Percentiles rank a stretch among this genome's conserved stretches.
phyloP scores from a whole-genome alignment of 2,888 invertebrate species.

The Diarsia mendica region DNA sequence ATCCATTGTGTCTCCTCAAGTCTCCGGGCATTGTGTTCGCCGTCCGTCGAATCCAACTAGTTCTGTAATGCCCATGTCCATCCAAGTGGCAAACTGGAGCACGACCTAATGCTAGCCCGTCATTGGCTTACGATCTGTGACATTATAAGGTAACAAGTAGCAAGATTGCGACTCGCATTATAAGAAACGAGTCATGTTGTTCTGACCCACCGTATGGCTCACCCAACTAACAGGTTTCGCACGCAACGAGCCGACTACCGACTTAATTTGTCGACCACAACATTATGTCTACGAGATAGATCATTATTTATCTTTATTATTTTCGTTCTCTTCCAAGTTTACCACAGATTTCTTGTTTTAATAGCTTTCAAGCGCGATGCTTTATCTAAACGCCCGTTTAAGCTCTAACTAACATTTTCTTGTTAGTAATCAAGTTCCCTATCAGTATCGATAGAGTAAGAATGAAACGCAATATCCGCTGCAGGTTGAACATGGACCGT shows the following conservation, averaged over 20 bases:
- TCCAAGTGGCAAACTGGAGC: conserved; percentile 63
- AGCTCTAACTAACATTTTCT: neutral
- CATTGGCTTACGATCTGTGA: conserved; percentile 33
- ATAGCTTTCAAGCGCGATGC: conserved; percentile 11
- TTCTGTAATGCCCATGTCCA: conserved; percentile 48
- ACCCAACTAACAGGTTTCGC: conserved; percentile 74
- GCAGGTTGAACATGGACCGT: neutral
- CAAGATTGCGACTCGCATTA: conserved; percentile 63
- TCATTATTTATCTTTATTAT: conserved; percentile 29
- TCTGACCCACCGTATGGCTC: conserved; percentile 54
- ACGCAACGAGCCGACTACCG: conserved; percentile 65
- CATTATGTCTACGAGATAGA: conserved; percentile 39
- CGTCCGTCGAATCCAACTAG: conserved; percentile 68
- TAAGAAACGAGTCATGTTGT: conserved; percentile 58
- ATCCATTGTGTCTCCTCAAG: conserved; percentile 84
- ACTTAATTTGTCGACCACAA: conserved; percentile 65
- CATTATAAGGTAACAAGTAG: conserved; percentile 30
- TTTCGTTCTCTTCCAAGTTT: conserved; percentile 24
- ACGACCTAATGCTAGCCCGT: conserved; percentile 32
- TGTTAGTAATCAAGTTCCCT: neutral
- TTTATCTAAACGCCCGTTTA: conserved; percentile 5
- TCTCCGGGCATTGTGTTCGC: conserved; percentile 79
- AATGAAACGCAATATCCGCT: conserved; percentile 22
- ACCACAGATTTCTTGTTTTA: conserved; percentile 18
- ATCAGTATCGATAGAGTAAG: neutral